phyloP scores from a whole-genome alignment of 2,113 vertebrate genomes.

The Cyanoderma ruficeps region DNA sequence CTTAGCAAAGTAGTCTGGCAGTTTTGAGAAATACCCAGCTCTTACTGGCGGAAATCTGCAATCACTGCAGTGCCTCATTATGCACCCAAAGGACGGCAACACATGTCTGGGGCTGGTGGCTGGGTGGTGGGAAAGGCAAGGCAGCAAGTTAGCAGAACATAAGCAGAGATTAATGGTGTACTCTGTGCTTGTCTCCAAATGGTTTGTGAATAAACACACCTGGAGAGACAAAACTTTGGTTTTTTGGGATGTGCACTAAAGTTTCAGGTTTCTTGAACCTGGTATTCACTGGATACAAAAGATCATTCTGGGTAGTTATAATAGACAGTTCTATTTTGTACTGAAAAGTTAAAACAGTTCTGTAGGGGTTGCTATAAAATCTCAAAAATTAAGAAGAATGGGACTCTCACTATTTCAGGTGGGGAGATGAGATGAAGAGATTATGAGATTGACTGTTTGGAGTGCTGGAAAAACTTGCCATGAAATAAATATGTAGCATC shows the following conservation, averaged over 20 bases:
- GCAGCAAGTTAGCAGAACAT: background rate
- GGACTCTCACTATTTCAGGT: background rate
- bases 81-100: rapidly evolving
- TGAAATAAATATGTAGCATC: background rate
- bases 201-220: background rate
- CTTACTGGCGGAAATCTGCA: background rate
- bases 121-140: background rate
- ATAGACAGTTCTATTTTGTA: background rate
- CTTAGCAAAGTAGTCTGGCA: background rate
- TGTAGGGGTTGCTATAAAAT: background rate
- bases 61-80: background rate
- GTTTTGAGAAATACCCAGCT: background rate
- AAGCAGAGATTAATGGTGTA: background rate
- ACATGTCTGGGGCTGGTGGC: background rate
- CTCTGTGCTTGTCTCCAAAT: background rate
- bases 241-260: background rate
- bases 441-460: background rate
- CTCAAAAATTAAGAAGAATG: background rate
- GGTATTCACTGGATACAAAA: background rate
- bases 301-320: background rate
- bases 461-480: background rate
- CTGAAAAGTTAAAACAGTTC: background rate
- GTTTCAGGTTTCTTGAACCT: background rate
- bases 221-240: background rate
- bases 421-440: background rate